These are phyloP conservation scores for Cercocebus atys DNA, from an alignment of 2,113 vertebrate genomes.

Conservation along the genomic window DNA sequence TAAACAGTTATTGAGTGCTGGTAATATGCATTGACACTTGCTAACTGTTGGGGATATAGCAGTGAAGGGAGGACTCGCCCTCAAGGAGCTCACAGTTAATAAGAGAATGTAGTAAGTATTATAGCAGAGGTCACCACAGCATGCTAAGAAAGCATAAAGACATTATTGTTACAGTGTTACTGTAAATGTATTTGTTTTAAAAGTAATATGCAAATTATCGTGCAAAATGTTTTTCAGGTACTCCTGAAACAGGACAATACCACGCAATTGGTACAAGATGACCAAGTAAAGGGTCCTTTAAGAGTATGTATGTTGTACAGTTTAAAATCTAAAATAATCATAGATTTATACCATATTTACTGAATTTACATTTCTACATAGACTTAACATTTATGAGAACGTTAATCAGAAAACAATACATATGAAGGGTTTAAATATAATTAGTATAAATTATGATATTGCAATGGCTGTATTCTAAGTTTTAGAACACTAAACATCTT, in stretches of 20 bases:
- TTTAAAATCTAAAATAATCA: slow-evolving; percentile 41
- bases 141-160: slow-evolving; percentile 17
- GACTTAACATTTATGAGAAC: neutral
- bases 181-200: slow-evolving; percentile 33
- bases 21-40: neutral
- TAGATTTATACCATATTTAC: neutral
- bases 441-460: neutral
- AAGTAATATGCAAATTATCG: slow-evolving; percentile 13
- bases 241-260: slow-evolving; percentile 95
- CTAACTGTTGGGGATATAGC: neutral
- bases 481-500: slow-evolving; percentile 24
- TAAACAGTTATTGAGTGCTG: slow-evolving; percentile 43
- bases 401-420: slow-evolving; percentile 37
- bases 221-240: slow-evolving; percentile 87
- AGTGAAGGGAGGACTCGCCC: neutral
- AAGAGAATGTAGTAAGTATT: slow-evolving; percentile 20
- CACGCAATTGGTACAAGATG: slow-evolving; percentile 97
- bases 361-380: neutral
- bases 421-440: neutral
- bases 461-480: neutral
- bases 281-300: slow-evolving; percentile 97
- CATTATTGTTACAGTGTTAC: neutral
- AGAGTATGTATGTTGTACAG: slow-evolving; percentile 87
- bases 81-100: slow-evolving; percentile 40
- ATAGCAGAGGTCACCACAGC: neutral